Conservation (phyloP, 2,797 vertebrate genomes). For the Trachurus trachurus region DNA sequence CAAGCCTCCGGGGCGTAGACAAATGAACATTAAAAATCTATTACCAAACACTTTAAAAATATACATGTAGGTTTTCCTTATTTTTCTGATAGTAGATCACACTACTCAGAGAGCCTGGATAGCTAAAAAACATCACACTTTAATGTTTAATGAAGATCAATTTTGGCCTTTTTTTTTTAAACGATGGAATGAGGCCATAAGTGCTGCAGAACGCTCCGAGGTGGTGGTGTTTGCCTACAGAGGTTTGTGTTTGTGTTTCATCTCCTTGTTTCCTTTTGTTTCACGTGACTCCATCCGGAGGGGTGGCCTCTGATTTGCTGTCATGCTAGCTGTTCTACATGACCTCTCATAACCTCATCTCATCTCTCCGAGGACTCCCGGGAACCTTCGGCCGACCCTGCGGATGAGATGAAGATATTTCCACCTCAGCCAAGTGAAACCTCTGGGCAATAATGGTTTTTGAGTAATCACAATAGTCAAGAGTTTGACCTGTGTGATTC, state of each 20-base stretch:
- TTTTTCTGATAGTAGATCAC: constrained; percentile 49
- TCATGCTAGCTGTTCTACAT: constrained; percentile 82
- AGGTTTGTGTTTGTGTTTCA: constrained; percentile 68
- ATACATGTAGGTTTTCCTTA: constrained; percentile 80
- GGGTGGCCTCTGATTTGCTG: constrained; percentile 87
- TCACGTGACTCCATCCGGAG: constrained; percentile 70
- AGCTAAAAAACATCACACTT: constrained; percentile 16
- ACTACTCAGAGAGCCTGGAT: constrained; percentile 21
- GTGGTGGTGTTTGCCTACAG: constrained; percentile 45
- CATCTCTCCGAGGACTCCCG: constrained; percentile 73
- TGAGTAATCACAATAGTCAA: constrained; percentile 45
- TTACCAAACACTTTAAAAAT: constrained; percentile 93
- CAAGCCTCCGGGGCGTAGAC: constrained; percentile 93
- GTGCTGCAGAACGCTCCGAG: constrained; percentile 21
- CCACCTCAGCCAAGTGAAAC: constrained; percentile 58
- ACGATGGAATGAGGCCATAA: constrained; percentile 32
- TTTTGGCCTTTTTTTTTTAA: constrained; percentile 18
- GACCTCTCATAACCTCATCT: constrained; percentile 81
- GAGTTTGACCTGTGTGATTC: constrained; percentile 45
- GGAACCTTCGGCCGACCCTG: constrained; percentile 70
- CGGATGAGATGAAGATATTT: constrained; percentile 85
- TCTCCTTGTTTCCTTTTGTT: constrained; percentile 75
- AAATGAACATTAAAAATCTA: constrained; percentile 99
- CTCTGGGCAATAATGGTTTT: constrained; percentile 52
- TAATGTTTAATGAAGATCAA: constrained; percentile 19